phyloP scores from a whole-genome alignment of 2,113 vertebrate genomes.

The Perca schrenkii region DNA sequence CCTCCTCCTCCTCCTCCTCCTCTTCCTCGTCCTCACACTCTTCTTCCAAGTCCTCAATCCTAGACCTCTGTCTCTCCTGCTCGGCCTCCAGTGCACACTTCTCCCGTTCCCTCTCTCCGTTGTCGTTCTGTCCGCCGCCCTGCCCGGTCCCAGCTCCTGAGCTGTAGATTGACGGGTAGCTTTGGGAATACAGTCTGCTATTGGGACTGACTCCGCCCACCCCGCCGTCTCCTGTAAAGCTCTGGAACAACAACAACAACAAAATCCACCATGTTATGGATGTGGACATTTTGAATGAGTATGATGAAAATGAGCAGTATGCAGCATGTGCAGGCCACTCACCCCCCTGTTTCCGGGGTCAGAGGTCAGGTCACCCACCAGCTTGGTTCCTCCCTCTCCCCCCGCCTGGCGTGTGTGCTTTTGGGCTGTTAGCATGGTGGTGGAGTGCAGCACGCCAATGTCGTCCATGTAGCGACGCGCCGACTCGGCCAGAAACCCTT shows the following conservation, averaged over 20 bases:
- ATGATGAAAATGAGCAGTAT: not conserved
- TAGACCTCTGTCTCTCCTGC: conserved; percentile 68
- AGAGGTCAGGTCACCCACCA: conserved; percentile 66
- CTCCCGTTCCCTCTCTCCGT: conserved; percentile 75
- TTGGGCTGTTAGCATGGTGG: conserved; percentile 83
- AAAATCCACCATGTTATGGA: not conserved
- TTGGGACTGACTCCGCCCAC: conserved; percentile 75
- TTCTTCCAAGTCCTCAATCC: conserved; percentile 81
- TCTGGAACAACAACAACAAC: conserved; percentile 58
- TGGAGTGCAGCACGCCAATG: conserved; percentile 91
- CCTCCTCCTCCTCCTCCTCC: conserved; percentile 82
- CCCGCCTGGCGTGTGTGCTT: conserved; percentile 73
- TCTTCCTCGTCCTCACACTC: conserved; percentile 80
- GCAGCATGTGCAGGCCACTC: conserved; percentile 37
- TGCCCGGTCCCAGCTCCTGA: conserved; percentile 54
- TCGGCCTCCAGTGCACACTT: conserved; percentile 62
- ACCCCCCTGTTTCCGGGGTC: conserved; percentile 72
- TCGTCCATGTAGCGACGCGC: conserved; percentile 90
- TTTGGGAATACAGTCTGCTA: conserved; percentile 84
- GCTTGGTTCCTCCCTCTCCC: conserved; percentile 66
- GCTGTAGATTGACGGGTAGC: conserved; percentile 88
- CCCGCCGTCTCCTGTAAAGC: conserved; percentile 62
- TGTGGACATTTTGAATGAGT: not conserved
- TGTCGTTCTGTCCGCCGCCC: conserved; percentile 62
- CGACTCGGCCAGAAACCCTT: conserved; percentile 88